Evolutionary conservation across 2,888 invertebrate species (phyloP).

Genomic region (Hyppa rectilinea): DNA sequence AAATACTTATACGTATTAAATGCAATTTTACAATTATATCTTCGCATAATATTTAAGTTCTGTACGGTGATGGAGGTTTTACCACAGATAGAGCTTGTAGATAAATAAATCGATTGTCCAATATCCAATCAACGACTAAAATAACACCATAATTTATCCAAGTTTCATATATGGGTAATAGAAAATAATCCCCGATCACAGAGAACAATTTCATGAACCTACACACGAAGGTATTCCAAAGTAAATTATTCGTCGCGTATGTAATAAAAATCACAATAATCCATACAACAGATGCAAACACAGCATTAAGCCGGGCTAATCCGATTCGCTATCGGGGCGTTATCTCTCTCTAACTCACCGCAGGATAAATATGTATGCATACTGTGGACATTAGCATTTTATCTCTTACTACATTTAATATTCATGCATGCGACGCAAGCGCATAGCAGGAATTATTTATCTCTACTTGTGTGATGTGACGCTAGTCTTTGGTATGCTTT

Average conservation of each 20-base stretch:
- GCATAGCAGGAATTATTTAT: conserved; percentile 86
- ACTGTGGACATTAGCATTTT: conserved; percentile 86
- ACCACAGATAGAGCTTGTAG: too few species aligned
- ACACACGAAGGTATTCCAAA: not conserved
- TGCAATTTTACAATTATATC: too few species aligned
- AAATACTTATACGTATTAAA: too few species aligned
- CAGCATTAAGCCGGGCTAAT: conserved; percentile 74
- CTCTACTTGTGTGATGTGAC: conserved; percentile 28
- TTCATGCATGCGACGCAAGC: conserved; percentile 85
- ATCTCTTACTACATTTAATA: conserved; percentile 87
- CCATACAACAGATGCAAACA: conserved; percentile 50
- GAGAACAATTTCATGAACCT: conserved; percentile 6
- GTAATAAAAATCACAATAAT: conserved; percentile 49
- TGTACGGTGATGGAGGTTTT: too few species aligned
- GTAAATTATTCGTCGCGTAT: conserved; percentile 27
- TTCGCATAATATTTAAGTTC: too few species aligned
- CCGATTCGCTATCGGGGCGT: conserved; percentile 73
- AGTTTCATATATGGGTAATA: not conserved
- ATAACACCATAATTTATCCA: not conserved
- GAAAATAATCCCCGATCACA: not conserved
- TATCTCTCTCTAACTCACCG: conserved; percentile 81
- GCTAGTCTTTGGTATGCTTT: conserved; percentile 22
- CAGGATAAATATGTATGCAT: conserved; percentile 84
- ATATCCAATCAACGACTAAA: too few species aligned
- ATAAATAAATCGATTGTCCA: too few species aligned